These are phyloP conservation scores for Piscicola geometra DNA, from an alignment of 2,888 invertebrate species.

Conservation along the genomic window DNA sequence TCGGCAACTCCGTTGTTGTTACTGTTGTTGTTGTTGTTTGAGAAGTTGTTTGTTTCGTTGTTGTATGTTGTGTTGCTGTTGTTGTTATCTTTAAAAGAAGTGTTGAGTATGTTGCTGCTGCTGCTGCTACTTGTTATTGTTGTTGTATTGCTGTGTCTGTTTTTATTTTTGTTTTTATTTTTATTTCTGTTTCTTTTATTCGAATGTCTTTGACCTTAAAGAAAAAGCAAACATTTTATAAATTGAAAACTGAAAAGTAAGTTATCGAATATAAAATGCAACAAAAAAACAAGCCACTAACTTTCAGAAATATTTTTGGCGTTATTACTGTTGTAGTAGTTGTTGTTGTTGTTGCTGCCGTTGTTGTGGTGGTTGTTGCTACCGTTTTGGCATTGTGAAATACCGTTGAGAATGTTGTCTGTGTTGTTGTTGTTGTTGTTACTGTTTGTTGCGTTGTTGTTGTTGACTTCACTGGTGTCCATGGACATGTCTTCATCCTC, in stretches of 20 bases:
- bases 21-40: slow-evolving; percentile 34
- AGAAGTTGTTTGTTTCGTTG: slow-evolving; percentile 17
- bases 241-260: too few relatives aligned
- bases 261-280: not conserved
- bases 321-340: not conserved
- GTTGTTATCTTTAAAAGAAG: slow-evolving; percentile 35
- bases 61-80: slow-evolving; percentile 41
- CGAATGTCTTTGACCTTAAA: slow-evolving; percentile 34
- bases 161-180: slow-evolving; percentile 7
- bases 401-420: slow-evolving; percentile 2
- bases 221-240: not conserved
- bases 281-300: not conserved
- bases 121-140: slow-evolving; percentile 33
- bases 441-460: not conserved
- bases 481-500: not conserved
- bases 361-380: slow-evolving; percentile 1
- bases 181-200: slow-evolving; percentile 8
- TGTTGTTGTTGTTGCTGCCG: not conserved
- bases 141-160: slow-evolving; percentile 22
- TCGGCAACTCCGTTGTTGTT: slow-evolving; percentile 36
- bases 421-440: not conserved
- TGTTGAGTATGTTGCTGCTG: slow-evolving; percentile 30
- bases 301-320: not conserved
- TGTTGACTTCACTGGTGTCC: slow-evolving; percentile 3
- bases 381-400: not conserved